These are phyloP conservation scores for Melolontha melolontha DNA, from an alignment of 2,888 invertebrate genomes.

Conservation along the genomic window DNA sequence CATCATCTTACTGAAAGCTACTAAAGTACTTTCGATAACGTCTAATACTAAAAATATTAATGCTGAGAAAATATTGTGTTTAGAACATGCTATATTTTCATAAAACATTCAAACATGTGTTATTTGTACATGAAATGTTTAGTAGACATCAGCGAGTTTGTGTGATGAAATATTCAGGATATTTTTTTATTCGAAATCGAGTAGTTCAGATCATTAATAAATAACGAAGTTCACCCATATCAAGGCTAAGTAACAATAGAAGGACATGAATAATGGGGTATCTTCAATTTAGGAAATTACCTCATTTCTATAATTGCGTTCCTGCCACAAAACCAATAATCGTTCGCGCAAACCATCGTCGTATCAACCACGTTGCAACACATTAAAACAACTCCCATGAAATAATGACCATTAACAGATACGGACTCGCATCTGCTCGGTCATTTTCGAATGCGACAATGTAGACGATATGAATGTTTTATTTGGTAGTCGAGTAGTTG, in stretches of 20 bases:
- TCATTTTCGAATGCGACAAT: slow-evolving; percentile 52
- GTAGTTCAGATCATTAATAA: slow-evolving; percentile 4
- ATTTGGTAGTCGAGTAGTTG: slow-evolving; percentile 51
- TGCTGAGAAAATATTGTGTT: too few relatives aligned
- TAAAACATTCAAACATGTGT: too few relatives aligned
- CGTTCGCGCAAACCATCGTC: slow-evolving; percentile 50
- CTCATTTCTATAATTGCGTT: slow-evolving; percentile 38
- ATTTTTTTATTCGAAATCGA: not conserved
- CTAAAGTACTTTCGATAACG: too few relatives aligned
- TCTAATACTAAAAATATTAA: too few relatives aligned
- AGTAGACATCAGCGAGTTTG: too few relatives aligned
- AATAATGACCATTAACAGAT: slow-evolving; percentile 53
- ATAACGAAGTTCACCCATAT: not conserved
- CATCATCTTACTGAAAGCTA: too few relatives aligned
- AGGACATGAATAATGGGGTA: slow-evolving; percentile 14
- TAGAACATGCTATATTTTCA: too few relatives aligned
- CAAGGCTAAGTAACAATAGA: slow-evolving; percentile 10
- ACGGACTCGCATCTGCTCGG: slow-evolving; percentile 52
- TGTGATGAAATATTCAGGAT: too few relatives aligned
- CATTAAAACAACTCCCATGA: slow-evolving; percentile 53
- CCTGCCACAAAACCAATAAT: slow-evolving; percentile 49
- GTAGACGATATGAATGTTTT: slow-evolving; percentile 57
- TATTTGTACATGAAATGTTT: too few relatives aligned
- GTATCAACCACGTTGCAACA: slow-evolving; percentile 45
- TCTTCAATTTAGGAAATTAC: slow-evolving; percentile 36